Evolutionary conservation across 30 jellyfish, hydroid and myxozoan species (phyloP).

Genomic region (Sanderia malayensis): DNA sequence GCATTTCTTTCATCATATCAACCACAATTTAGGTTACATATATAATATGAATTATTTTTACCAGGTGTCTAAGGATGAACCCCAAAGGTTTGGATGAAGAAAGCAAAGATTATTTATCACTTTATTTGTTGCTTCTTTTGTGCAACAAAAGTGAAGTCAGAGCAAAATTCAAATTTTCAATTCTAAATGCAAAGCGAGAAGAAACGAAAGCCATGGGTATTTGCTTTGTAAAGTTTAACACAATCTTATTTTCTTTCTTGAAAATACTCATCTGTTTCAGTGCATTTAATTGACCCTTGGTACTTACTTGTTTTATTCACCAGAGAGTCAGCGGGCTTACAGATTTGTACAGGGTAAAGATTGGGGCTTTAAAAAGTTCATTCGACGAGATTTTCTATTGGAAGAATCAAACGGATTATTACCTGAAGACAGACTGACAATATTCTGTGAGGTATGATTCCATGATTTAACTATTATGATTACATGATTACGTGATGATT

Average conservation of each 20-base stretch:
- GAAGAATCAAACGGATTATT: constrained; percentile 96
- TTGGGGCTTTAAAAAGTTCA: constrained; percentile 97
- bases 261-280: no score
- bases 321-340: constrained; percentile 98
- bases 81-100: constrained; percentile 98
- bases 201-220: constrained; percentile 99
- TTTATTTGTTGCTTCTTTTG: constrained; percentile 71
- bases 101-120: constrained; percentile 92
- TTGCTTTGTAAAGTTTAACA: no score
- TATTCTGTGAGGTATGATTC: constrained; percentile 90
- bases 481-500: no score
- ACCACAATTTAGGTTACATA: no score
- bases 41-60: no score
- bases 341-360: constrained; percentile 98
- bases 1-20: no score
- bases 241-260: no score
- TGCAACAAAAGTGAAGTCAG: constrained; percentile 97
- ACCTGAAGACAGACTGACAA: constrained; percentile 91
- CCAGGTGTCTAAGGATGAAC: constrained; percentile 94
- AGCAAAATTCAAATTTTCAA: constrained; percentile 96
- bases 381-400: constrained; percentile 89
- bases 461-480: no score
- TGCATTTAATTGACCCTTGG: no score
- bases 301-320: no score
- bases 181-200: constrained; percentile 92